Conservation (phyloP, 2,113 vertebrate genomes). For the Anser cygnoides region DNA sequence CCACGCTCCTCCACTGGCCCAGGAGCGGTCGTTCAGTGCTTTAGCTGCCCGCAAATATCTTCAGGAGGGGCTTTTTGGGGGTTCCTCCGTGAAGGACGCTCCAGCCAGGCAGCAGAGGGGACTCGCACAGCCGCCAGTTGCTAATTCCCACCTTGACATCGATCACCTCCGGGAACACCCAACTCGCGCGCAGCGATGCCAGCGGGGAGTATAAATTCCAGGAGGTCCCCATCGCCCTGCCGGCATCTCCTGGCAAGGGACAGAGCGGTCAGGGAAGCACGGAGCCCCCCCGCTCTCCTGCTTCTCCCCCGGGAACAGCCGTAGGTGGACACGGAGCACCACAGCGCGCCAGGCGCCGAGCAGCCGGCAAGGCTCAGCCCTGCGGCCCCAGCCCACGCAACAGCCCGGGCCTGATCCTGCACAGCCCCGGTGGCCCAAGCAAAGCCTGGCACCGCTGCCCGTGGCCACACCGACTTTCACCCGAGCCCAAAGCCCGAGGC, state of each 20-base stretch:
- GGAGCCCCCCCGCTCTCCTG: not conserved
- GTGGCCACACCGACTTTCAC: not conserved
- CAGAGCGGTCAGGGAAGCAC: not conserved
- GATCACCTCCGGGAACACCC: not conserved
- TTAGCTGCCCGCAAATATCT: accelerated
- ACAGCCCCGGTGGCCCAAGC: not conserved
- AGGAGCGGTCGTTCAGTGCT: not conserved
- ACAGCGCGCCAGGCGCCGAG: not conserved
- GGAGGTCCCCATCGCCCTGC: accelerated
- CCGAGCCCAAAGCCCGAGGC: not conserved
- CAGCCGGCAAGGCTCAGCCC: not conserved
- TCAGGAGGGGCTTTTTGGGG: not conserved
- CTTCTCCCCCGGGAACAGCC: not conserved
- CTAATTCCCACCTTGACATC: not conserved
- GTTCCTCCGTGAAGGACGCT: accelerated
- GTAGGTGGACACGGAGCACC: not conserved
- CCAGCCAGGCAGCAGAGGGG: accelerated
- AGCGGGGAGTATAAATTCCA: accelerated
- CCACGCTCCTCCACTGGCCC: not conserved
- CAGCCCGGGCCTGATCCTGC: not conserved
- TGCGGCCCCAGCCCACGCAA: not conserved
- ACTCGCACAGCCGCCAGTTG: too few species aligned
- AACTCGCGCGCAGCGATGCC: accelerated
- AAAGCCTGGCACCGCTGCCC: not conserved
- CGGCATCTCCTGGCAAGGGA: accelerated